Conservation (phyloP, 2,797 vertebrate species). For the Siniperca undulata region DNA sequence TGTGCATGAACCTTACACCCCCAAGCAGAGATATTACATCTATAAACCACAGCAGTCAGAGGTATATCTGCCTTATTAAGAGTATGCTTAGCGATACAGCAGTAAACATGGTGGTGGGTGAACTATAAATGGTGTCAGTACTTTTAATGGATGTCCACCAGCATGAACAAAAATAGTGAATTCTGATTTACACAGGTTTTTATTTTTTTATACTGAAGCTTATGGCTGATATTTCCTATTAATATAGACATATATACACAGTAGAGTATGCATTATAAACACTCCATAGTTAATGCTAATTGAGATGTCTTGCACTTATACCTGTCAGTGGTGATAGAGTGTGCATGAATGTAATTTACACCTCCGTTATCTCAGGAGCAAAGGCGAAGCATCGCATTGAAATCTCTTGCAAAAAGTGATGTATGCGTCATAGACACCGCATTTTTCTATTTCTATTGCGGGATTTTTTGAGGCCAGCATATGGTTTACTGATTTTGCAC, state of each 20-base stretch:
- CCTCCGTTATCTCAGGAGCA: neutral
- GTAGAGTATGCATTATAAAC: neutral
- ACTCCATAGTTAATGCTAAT: neutral
- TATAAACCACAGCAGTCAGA: constrained; percentile 5
- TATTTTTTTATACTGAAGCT: neutral
- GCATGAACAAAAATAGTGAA: neutral
- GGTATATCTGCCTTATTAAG: neutral
- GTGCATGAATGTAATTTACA: constrained; percentile 12
- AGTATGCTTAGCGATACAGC: neutral
- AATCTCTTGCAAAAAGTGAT: neutral
- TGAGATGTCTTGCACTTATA: neutral
- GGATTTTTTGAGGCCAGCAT: neutral
- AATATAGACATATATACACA: too few species aligned
- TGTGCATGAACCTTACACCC: constrained; percentile 10
- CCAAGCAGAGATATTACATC: constrained; percentile 15
- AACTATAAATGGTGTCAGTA: neutral
- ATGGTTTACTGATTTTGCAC: constrained; percentile 5
- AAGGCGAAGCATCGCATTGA: neutral
- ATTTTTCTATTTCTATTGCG: neutral
- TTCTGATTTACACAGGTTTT: neutral
- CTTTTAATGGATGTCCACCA: neutral
- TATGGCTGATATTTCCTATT: constrained; percentile 1
- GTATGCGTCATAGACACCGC: neutral
- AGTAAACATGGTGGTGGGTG: neutral
- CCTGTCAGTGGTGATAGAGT: neutral